These are phyloP conservation scores for Alces alces DNA, from an alignment of 2,113 vertebrate species.

Conservation along the genomic window DNA sequence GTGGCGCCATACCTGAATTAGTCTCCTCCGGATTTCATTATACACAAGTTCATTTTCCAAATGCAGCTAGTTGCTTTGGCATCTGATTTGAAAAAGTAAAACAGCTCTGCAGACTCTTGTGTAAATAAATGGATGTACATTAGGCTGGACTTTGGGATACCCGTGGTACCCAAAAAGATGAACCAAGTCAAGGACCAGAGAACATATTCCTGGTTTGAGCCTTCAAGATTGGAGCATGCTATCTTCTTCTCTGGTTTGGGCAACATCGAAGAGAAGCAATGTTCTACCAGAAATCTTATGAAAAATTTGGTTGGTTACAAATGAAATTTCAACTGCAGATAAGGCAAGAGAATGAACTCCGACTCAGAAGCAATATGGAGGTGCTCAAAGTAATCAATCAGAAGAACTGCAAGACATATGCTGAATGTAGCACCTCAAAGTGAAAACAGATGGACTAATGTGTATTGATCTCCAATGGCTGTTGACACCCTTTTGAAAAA, in stretches of 20 bases:
- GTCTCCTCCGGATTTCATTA: background rate
- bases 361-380: background rate
- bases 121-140: background rate
- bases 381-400: background rate
- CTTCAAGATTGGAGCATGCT: rapidly evolving
- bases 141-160: background rate
- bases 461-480: constrained; percentile 59
- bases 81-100: background rate
- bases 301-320: background rate
- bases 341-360: background rate
- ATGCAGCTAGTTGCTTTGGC: too few species aligned
- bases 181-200: too few species aligned
- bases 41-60: background rate
- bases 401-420: constrained; percentile 24
- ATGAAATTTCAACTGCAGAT: background rate
- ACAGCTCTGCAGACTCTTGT: background rate
- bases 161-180: background rate
- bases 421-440: constrained; percentile 34
- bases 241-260: background rate
- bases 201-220: background rate
- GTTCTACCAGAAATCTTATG: rapidly evolving
- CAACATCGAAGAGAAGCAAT: background rate
- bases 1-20: background rate
- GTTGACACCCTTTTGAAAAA: constrained; percentile 56
- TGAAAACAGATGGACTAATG: constrained; percentile 72